phyloP scores from a whole-genome alignment of 2,113 vertebrate genomes.

The Aythya baeri region DNA sequence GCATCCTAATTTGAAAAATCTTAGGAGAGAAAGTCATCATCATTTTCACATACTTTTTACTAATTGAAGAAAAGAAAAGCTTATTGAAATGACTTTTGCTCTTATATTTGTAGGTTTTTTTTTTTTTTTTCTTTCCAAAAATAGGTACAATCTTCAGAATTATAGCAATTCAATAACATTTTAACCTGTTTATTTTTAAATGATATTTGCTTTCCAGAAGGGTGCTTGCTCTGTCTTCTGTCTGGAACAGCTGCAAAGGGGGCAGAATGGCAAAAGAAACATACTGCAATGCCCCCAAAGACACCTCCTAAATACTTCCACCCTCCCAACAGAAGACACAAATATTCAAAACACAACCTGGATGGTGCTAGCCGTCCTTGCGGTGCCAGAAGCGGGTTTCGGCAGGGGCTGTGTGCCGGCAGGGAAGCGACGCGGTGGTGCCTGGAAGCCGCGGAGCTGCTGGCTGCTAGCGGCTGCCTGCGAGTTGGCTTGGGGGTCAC shows the following conservation, averaged over 20 bases:
- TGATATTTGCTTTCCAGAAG: not conserved
- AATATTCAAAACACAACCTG: not conserved
- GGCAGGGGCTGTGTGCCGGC: not conserved
- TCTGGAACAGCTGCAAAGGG: not conserved
- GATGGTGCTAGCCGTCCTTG: not conserved
- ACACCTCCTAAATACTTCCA: not conserved
- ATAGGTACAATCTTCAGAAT: not conserved
- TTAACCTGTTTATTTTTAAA: not conserved
- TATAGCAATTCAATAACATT: not conserved
- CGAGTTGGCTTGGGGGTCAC: slow-evolving; percentile 22
- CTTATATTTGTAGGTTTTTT: not conserved
- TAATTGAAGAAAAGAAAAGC: not conserved
- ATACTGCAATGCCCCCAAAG: not conserved
- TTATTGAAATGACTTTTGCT: not conserved
- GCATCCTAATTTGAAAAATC: not conserved
- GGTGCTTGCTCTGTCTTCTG: not conserved
- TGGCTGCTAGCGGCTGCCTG: not conserved
- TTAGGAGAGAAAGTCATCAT: not conserved
- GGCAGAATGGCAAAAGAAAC: not conserved
- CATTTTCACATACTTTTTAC: not conserved
- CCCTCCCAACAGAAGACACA: accelerated
- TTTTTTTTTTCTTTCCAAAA: not conserved
- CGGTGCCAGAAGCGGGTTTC: accelerated
- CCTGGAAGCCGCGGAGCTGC: not conserved
- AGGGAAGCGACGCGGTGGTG: not conserved